Conservation (phyloP, 2,888 invertebrate species). For the Microctonus brassicae region DNA sequence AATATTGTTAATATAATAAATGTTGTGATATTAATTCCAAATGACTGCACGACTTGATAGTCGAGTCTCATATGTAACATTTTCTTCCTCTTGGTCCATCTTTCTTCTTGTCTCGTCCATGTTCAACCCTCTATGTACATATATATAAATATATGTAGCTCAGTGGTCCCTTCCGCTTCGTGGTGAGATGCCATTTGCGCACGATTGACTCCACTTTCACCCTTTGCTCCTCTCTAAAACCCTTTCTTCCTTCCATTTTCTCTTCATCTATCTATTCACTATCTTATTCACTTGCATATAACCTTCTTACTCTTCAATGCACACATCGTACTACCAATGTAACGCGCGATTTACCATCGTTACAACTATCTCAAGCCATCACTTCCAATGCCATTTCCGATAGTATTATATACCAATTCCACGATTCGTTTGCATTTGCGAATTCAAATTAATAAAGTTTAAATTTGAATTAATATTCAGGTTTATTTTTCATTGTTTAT, state of each 20-base stretch:
- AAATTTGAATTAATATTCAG: not conserved
- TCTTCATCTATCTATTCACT: conserved; percentile 37
- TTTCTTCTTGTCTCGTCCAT: not conserved
- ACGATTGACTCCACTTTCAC: conserved; percentile 38
- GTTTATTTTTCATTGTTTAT: no score
- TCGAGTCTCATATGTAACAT: conserved; percentile 43
- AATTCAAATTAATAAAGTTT: conserved; percentile 4
- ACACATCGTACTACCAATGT: not conserved
- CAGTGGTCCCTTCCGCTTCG: not conserved
- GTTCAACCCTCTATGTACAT: not conserved
- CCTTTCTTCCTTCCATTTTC: conserved; percentile 31
- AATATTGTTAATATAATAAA: no score
- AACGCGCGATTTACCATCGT: not conserved
- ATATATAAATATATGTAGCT: not conserved
- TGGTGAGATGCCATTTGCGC: conserved; percentile 14
- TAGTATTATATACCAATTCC: conserved; percentile 4
- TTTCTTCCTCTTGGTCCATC: conserved; percentile 9
- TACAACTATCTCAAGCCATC: not conserved
- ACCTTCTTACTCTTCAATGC: not conserved
- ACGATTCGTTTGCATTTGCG: conserved; percentile 9
- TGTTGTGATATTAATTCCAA: conserved; percentile 46
- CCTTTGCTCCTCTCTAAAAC: conserved; percentile 26
- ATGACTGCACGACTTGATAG: conserved; percentile 49
- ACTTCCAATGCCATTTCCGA: conserved; percentile 1
- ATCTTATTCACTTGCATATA: not conserved